Evolutionary conservation across 2,797 vertebrate genomes (phyloP).

Genomic region (Sphenopsis melanotis): DNA sequence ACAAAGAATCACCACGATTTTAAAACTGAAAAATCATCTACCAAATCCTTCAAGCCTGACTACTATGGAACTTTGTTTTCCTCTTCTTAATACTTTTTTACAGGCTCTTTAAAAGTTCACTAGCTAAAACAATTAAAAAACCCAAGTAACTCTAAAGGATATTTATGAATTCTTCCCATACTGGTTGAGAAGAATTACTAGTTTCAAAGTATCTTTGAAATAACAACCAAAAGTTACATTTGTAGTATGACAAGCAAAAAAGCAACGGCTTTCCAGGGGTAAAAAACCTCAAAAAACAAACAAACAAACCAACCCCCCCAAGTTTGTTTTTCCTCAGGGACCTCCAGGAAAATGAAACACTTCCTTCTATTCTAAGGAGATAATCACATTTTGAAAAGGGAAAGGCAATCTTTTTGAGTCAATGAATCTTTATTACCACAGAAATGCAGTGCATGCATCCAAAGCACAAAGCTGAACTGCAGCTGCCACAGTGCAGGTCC

Average conservation of each 20-base stretch:
- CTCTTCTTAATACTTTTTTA: background rate
- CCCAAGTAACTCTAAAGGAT: background rate
- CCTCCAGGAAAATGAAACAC: background rate
- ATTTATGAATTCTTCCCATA: background rate
- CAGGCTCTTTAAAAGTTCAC: background rate
- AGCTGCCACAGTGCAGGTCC: background rate
- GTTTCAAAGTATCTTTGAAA: background rate
- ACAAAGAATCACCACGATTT: background rate
- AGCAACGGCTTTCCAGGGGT: background rate
- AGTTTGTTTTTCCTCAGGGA: background rate
- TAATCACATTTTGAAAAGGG: background rate
- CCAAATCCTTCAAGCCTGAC: background rate
- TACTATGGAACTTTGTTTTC: background rate
- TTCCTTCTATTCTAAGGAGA: background rate
- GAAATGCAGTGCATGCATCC: background rate
- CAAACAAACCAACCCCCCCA: background rate
- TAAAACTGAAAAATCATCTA: background rate
- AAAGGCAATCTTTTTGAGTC: background rate
- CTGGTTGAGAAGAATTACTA: background rate
- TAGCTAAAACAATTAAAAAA: background rate
- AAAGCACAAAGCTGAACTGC: background rate
- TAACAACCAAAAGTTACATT: background rate
- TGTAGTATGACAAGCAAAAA: background rate
- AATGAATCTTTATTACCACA: background rate
- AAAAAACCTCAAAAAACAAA: background rate